Evolutionary conservation across 2,888 invertebrate genomes (phyloP).

Genomic region (Catocala nupta): DNA sequence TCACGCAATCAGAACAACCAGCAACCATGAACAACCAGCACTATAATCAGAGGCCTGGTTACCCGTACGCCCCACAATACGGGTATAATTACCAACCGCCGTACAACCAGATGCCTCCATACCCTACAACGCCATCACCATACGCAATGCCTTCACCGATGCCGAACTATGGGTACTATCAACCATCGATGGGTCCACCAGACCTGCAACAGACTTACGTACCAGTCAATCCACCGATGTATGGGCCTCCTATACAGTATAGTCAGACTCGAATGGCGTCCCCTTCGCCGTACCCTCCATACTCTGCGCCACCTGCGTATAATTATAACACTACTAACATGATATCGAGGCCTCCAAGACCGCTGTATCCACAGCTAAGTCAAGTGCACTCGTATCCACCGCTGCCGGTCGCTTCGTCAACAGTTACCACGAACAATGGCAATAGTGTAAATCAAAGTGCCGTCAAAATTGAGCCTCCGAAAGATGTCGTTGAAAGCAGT

Average conservation of each 20-base stretch:
- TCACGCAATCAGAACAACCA: slow-evolving; percentile 60
- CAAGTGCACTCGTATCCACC: slow-evolving; percentile 73
- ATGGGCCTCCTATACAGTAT: slow-evolving; percentile 67
- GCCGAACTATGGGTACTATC: slow-evolving; percentile 61
- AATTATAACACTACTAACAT: slow-evolving; percentile 80
- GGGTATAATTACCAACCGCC: slow-evolving; percentile 63
- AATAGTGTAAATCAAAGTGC: slow-evolving; percentile 46
- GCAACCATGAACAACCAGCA: slow-evolving; percentile 76
- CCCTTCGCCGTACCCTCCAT: slow-evolving; percentile 71
- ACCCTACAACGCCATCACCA: slow-evolving; percentile 59
- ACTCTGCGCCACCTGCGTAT: slow-evolving; percentile 61
- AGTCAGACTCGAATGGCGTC: slow-evolving; percentile 78
- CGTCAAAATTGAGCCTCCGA: slow-evolving; percentile 63
- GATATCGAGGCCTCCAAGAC: slow-evolving; percentile 74
- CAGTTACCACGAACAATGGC: slow-evolving; percentile 28
- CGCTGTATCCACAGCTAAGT: slow-evolving; percentile 73
- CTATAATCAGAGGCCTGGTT: slow-evolving; percentile 73
- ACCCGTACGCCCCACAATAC: background rate
- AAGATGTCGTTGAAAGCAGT: slow-evolving; percentile 64
- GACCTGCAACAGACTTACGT: slow-evolving; percentile 63
- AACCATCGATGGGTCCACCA: slow-evolving; percentile 56
- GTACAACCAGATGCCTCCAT: slow-evolving; percentile 47
- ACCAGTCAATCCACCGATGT: slow-evolving; percentile 62
- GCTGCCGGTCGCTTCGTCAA: slow-evolving; percentile 38
- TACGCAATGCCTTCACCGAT: slow-evolving; percentile 75